Base-by-base conservation (phyloP, 92 coral and sea anemone species). In the Phenganax stokvisi region DNA sequence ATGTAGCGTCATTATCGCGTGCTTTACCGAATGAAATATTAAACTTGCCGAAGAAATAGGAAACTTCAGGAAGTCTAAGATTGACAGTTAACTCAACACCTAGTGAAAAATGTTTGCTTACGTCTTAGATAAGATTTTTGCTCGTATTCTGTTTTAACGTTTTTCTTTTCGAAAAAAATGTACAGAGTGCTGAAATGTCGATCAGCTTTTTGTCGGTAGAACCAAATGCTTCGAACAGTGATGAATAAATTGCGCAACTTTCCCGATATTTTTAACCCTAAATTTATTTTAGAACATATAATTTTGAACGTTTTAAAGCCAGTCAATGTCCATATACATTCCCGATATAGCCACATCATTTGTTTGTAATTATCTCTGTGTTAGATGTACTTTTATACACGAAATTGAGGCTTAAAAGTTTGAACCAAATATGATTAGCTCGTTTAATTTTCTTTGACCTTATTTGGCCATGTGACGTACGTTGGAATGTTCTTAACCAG, bases 401-500 rank as follows among this genome's bases (percentile, higher is more conserved):
- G 27, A 31, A 30, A 73, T 56, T 56, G 37, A 53, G 51, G 20
- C 54, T 73, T 47, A 15, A 13, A 53, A 58, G 10, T 47, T 71
- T 8, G 37, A 53, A 56, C 62, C 69, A 31, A 65, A 79, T 62
- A 79, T 63, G 65, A 51, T 62, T 79, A 31, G 44, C 25, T 57
- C 16, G 74, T 79, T 47, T 55, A 54, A 79, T 68, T 79, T 79
- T 74, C 83, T 79, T 79, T 79, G 63, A 79, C 83, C 83, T 62
- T 63, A 79, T 79, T 59, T 63, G 74, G 83, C 28, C 67, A 79
- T 62, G 44, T 79, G 83, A 79, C 83, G 83, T 79, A 20, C 60
- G 5, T 64, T 52, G 83, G 83, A 79, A 79, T 79, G 74, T 53
- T 79, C 73, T 79, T 6, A 64, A 79, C 52, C 6, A 17, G 31